Evolutionary conservation across 2,888 invertebrate genomes (phyloP).

Genomic region (Dolichomitus sp.): DNA sequence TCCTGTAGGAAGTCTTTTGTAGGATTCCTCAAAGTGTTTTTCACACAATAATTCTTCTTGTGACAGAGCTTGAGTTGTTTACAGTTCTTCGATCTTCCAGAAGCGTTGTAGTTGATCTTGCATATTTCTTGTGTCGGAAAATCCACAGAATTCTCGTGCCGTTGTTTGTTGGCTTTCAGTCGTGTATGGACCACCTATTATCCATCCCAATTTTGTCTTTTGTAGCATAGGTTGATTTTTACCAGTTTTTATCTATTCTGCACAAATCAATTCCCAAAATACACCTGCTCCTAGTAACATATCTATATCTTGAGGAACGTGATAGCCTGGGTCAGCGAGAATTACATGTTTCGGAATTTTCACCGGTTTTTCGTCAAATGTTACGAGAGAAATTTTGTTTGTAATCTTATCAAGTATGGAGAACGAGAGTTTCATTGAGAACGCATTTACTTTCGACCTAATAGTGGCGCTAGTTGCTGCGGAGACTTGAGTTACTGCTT

Average conservation of each 20-base stretch:
- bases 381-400: slow-evolving; percentile 36
- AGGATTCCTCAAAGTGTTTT: slow-evolving; percentile 43
- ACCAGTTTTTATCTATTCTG: slow-evolving; percentile 22
- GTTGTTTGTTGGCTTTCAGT: slow-evolving; percentile 2
- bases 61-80: slow-evolving; percentile 1
- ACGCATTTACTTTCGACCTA: slow-evolving; percentile 33
- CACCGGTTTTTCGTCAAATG: slow-evolving; percentile 18
- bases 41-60: slow-evolving; percentile 52
- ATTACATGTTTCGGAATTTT: slow-evolving; percentile 32
- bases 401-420: slow-evolving; percentile 41
- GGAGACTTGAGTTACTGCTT: slow-evolving; percentile 28
- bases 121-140: slow-evolving; percentile 29
- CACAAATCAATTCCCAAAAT: slow-evolving; percentile 52
- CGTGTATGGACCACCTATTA: slow-evolving; percentile 41
- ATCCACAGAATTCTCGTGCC: slow-evolving; percentile 30
- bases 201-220: slow-evolving; percentile 55
- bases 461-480: slow-evolving; percentile 33
- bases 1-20: slow-evolving; percentile 24
- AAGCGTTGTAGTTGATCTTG: slow-evolving; percentile 54
- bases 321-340: slow-evolving; percentile 35
- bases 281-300: slow-evolving; percentile 41
- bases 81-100: slow-evolving; percentile 51
- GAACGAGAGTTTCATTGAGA: slow-evolving; percentile 39
- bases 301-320: slow-evolving; percentile 42
- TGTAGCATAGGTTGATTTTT: slow-evolving; percentile 43